These are phyloP conservation scores for Seladonia tumulorum DNA, from an alignment of 2,888 invertebrate species.

Conservation along the genomic window DNA sequence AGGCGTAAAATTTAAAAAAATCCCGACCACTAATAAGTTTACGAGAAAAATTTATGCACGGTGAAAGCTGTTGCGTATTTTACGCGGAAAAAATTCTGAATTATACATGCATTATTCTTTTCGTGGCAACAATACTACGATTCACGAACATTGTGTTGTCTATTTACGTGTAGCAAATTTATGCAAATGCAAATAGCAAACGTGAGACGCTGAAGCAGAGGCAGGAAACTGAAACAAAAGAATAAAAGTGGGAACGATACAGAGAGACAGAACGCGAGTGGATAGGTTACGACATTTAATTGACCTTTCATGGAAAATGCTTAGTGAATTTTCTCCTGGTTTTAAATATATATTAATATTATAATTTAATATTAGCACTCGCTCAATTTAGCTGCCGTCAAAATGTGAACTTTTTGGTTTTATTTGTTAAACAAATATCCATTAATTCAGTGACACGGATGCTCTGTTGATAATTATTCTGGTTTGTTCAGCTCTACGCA, in stretches of 20 bases:
- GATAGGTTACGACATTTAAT: background rate
- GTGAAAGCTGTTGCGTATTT: background rate
- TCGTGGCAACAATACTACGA: background rate
- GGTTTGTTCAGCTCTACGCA: background rate
- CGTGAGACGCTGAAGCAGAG: background rate
- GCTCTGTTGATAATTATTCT: background rate
- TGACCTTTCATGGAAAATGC: background rate
- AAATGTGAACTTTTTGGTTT: too few relatives aligned
- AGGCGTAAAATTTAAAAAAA: background rate
- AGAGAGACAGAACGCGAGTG: background rate
- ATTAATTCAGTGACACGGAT: background rate
- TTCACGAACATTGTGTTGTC: background rate
- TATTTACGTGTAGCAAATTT: background rate
- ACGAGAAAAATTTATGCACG: background rate
- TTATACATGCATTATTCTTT: constrained; percentile 4
- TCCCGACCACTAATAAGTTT: background rate
- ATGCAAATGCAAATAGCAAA: background rate
- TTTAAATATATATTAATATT: background rate
- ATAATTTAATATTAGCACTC: too few relatives aligned
- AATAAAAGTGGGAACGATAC: background rate
- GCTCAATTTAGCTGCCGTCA: too few relatives aligned
- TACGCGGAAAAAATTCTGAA: background rate
- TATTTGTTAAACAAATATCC: background rate
- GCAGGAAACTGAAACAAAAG: background rate
- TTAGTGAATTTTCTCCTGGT: background rate